Conservation (phyloP, 92 coral and sea anemone species). For the Palythoa caribaeorum region DNA sequence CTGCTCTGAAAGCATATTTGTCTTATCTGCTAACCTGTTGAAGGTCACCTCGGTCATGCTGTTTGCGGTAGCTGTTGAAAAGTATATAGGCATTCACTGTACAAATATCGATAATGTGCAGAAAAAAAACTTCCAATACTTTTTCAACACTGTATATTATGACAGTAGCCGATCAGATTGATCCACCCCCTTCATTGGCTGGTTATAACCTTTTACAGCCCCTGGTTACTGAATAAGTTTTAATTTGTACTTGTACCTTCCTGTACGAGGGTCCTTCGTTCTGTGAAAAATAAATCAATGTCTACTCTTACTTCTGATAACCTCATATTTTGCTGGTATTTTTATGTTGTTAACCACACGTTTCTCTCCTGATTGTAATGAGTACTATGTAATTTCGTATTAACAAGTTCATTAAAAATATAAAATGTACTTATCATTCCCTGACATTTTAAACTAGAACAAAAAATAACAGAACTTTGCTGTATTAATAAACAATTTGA, state of each 20-base stretch:
- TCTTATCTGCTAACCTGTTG: neutral
- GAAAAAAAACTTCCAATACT: conserved; percentile 55
- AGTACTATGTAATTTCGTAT: conserved; percentile 15
- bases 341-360: conserved; percentile 24
- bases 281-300: conserved; percentile 28
- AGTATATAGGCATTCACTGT: conserved; percentile 44
- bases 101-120: conserved; percentile 55
- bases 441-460: conserved; percentile 1
- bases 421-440: conserved; percentile 17
- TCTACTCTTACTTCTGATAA: conserved; percentile 17
- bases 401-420: conserved; percentile 35
- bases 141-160: conserved; percentile 31
- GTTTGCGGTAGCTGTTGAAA: neutral
- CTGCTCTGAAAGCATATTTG: neutral
- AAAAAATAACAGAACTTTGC: neutral
- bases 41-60: conserved; percentile 23
- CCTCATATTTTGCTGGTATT: conserved; percentile 37
- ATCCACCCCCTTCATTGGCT: conserved; percentile 51
- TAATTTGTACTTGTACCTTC: conserved; percentile 30
- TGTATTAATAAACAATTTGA: neutral
- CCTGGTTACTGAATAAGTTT: conserved; percentile 24
- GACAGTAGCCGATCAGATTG: conserved; percentile 51
- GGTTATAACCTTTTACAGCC: conserved; percentile 36
- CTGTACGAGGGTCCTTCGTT: conserved; percentile 2
- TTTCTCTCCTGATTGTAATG: conserved; percentile 25